Base-by-base conservation (phyloP, 2,113 vertebrate species). In the Nibea albiflora region DNA sequence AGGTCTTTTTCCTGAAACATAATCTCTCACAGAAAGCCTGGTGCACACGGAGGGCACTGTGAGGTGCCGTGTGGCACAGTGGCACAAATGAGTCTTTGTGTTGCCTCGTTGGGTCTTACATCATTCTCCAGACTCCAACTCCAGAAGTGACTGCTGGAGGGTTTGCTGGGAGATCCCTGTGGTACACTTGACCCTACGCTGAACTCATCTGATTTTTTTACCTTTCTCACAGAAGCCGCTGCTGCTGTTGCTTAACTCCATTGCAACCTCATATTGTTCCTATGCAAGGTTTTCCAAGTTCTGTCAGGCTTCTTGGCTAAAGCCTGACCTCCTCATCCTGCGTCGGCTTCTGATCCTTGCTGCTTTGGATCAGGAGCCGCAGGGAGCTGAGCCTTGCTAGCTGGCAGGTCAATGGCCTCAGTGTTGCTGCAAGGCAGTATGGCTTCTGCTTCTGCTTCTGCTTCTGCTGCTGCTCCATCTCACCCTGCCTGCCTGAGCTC, bases 21-120 rank as follows among this genome's bases (percentile, higher is more conserved):
- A 71, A 88, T 72, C 73, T 72, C 73, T 73, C 39, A 46, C 58
- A 22, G 58, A 65, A 53, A 70, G 57, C 53, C 19, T 1, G 52
- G 66, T 81, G 79, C 78, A 83, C 20, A 28, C 16, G 65, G 65
- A 78, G 84, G 74, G 64, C 86, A 78, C 60, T 47, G 72, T 49
- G 67, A 78, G 75, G 60, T 19, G 46, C 54, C n/a, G 53, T 67
- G 64, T 73, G 77, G 80, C 74, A 90, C 75, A 14, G 78, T 82
- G 79, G 78, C 76, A 92, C 89, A 93, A 89, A 72, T 68, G 28
- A 70, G 28, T 58, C 90, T 90, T 91, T 92, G 87, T 92, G 88
- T 76, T 86, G 78, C 73, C 46, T 81, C 64, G 62, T 39, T 46
- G 65, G 80, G 49, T 77, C 85, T 89, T 84, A 80, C 86, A 86